Evolutionary conservation across 2,888 invertebrate genomes (phyloP), one percentile per base, ranked within the genome.

Genomic region (Drosophila subquinaria): DNA sequence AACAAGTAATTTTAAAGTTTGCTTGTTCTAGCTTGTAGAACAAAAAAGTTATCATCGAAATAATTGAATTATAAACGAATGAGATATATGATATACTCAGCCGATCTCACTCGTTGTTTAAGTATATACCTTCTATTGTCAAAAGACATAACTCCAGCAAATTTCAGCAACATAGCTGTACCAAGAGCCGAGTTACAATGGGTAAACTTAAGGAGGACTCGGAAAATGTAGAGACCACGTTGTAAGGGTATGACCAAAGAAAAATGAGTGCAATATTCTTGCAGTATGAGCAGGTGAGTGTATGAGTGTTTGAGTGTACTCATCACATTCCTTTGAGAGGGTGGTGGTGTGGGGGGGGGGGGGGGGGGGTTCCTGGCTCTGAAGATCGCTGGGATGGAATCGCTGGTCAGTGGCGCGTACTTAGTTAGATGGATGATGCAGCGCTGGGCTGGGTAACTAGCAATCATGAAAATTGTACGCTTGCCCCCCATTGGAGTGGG

Each of bases 381-480:
- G 15, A 40, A 40, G 20, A 40, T 17, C 47, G 40, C 13, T 52
- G 56, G n/a, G 33, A 11, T 43, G 55, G 43, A 51, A 42, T 20
- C 23, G 36, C 33, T 15, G 83, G 88, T 82, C 88, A 83, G 88
- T 88, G 83, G 83, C 83, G 88, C 83, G 82, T 88, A 83, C 85
- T 83, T 88, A 79, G 83, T 77, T 79, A 79, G 79, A 79, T 78
- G 71, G 75, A 78, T 85, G 82, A 71, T 79, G 84, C 79, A 65
- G 74, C 43, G 56, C 62, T 60, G 40, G 36, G 42, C 52, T 66
- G 72, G 69, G 78, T 74, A 85, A 76, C 88, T 76, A 79, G 84
- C 81, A 85, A 85, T 85, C 84, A 85, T 75, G 84, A 75, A 85
- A 85, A 85, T 85, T 83, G 88, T 86, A 85, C 81, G 71, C 63